Conservation (phyloP, 2,797 vertebrate species). For the Margarornis squamiger region DNA sequence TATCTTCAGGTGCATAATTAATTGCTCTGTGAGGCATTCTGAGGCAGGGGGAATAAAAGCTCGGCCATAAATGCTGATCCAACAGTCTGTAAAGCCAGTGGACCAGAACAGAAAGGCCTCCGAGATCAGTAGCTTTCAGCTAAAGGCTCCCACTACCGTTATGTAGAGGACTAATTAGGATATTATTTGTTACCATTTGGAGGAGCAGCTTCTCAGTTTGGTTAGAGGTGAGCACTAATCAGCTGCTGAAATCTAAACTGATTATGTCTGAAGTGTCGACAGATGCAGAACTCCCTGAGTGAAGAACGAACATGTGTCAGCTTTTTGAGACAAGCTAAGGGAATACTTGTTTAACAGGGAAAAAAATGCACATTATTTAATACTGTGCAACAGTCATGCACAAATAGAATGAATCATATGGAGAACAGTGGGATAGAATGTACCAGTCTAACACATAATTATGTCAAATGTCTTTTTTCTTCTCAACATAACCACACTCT, state of each 20-base stretch:
- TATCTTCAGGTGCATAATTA: slow-evolving; percentile 40
- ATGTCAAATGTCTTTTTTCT: background rate
- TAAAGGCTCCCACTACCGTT: background rate
- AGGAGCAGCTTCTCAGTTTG: slow-evolving; percentile 64
- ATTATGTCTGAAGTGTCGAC: slow-evolving; percentile 77
- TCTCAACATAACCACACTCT: background rate
- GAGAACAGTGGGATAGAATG: background rate
- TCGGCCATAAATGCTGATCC: background rate
- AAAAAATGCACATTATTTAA: background rate
- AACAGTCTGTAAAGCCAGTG: background rate
- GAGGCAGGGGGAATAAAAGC: slow-evolving; percentile 36
- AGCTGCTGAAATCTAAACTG: slow-evolving; percentile 78
- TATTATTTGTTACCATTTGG: slow-evolving; percentile 67
- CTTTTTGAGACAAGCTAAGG: slow-evolving; percentile 49
- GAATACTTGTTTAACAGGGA: slow-evolving; percentile 31
- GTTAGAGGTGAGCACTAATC: slow-evolving; percentile 72
- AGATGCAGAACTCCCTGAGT: slow-evolving; percentile 65
- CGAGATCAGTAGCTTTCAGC: slow-evolving; percentile 21
- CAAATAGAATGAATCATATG: slow-evolving; percentile 24
- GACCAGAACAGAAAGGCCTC: slow-evolving; percentile 36
- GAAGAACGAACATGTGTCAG: slow-evolving; percentile 68
- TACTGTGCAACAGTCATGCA: background rate
- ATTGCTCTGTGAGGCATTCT: slow-evolving; percentile 49
- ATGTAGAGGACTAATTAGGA: slow-evolving; percentile 50
- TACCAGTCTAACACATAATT: background rate